These are phyloP conservation scores for Periophthalmus modestus DNA, from an alignment of 2,113 vertebrate species.

Conservation along the genomic window DNA sequence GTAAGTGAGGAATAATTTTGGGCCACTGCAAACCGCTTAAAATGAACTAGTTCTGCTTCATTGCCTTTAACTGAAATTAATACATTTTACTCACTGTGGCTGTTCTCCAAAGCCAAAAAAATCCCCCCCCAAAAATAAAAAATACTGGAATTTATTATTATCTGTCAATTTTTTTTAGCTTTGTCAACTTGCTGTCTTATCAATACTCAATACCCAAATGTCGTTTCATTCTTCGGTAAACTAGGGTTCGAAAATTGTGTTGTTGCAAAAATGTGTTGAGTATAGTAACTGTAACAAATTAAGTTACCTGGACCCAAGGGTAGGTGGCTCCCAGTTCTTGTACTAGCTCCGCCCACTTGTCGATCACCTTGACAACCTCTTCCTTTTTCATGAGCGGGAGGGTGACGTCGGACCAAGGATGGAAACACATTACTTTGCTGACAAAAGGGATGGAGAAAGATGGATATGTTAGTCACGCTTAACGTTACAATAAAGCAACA, in stretches of 20 bases:
- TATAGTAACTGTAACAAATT: background rate
- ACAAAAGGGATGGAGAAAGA: background rate
- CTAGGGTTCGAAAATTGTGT: constrained; percentile 17
- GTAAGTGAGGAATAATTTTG: too few relatives aligned
- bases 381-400: constrained; percentile 89
- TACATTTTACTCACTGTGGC: too few relatives aligned
- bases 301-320: constrained; percentile 92
- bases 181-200: constrained; percentile 11
- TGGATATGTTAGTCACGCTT: background rate
- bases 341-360: constrained; percentile 86
- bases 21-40: too few relatives aligned
- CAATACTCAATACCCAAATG: too few relatives aligned
- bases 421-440: constrained; percentile 99
- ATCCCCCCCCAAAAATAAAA: too few relatives aligned
- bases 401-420: constrained; percentile 94
- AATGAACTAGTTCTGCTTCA: too few relatives aligned
- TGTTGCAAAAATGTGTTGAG: too few relatives aligned
- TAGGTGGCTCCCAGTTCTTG: constrained; percentile 85
- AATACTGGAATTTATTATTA: too few relatives aligned
- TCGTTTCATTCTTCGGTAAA: constrained; percentile 26
- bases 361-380: constrained; percentile 88
- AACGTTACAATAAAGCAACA: too few relatives aligned
- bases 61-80: too few relatives aligned
- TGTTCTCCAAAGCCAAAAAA: too few relatives aligned
- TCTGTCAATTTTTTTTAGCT: background rate